phyloP scores from a whole-genome alignment of 2,888 invertebrate species.

The Ypsolopha scabrella region DNA sequence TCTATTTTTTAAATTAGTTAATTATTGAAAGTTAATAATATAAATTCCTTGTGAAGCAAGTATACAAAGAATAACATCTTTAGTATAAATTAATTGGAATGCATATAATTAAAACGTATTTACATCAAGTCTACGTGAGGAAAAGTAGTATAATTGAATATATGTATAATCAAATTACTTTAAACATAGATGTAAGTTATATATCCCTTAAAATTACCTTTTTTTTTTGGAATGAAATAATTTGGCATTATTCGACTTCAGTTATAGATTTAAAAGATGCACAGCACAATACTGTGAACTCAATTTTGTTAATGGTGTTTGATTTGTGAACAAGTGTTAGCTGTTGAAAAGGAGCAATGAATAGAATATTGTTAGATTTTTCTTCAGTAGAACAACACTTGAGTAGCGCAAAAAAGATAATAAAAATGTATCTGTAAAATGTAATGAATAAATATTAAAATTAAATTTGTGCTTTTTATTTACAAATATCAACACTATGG shows the following conservation, averaged over 20 bases:
- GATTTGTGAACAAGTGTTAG: neutral
- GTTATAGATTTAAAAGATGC: neutral
- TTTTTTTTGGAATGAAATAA: too few species aligned
- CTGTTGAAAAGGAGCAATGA: slow-evolving; percentile 16
- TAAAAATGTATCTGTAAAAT: slow-evolving; percentile 46
- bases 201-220: neutral
- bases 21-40: too few species aligned
- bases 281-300: neutral
- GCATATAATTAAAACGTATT: neutral
- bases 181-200: neutral
- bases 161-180: neutral
- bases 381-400: slow-evolving; percentile 49
- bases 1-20: neutral
- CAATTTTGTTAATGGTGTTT: neutral
- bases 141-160: neutral
- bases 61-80: neutral
- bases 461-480: slow-evolving; percentile 6
- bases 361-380: slow-evolving; percentile 30
- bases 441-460: slow-evolving; percentile 56
- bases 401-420: slow-evolving; percentile 47
- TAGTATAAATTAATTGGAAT: neutral
- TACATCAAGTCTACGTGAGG: neutral
- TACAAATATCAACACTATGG: neutral
- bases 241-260: neutral
- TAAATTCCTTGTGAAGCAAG: neutral